These are phyloP conservation scores for Trichomalopsis sarcophagae DNA, from an alignment of 1,140 invertebrate species.

Conservation along the genomic window DNA sequence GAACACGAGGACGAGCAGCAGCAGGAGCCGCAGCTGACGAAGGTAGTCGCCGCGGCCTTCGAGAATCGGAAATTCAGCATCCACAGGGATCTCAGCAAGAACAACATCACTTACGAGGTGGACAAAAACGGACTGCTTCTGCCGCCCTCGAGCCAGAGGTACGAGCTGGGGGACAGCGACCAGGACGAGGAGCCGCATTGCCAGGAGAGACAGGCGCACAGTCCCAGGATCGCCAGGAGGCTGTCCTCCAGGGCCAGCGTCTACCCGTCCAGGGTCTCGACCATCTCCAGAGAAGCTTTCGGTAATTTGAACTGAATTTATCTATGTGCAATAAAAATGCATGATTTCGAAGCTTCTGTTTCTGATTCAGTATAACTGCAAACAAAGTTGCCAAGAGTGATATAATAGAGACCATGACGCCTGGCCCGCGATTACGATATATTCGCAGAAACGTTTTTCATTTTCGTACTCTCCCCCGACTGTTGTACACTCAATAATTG, in stretches of 20 bases:
- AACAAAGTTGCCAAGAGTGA: too few relatives aligned
- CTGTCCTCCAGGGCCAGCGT: constrained; percentile 9
- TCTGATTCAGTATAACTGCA: too few relatives aligned
- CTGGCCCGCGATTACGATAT: too few relatives aligned
- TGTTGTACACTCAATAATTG: too few relatives aligned
- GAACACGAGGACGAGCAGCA: not conserved
- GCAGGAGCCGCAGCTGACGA: constrained; percentile 1
- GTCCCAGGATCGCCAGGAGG: not conserved
- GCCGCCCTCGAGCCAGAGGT: constrained; percentile 9
- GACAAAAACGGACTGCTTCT: constrained; percentile 60
- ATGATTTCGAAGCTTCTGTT: too few relatives aligned
- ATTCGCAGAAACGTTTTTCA: too few relatives aligned
- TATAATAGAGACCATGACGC: too few relatives aligned
- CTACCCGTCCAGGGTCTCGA: constrained; percentile 34
- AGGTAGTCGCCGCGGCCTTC: not conserved
- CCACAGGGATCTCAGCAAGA: not conserved
- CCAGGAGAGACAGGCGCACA: not conserved
- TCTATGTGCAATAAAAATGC: too few relatives aligned
- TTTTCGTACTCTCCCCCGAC: too few relatives aligned
- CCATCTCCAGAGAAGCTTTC: constrained; percentile 44
- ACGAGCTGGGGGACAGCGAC: not conserved
- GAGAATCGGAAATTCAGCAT: constrained; percentile 24
- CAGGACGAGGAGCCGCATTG: not conserved
- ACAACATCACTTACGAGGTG: constrained; percentile 55
- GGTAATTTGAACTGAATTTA: constrained; percentile 1